A percentile compares a stretch with the other conserved stretches of the same genome.
These are phyloP conservation scores for Bathynomus jamesi DNA, from an alignment of 1,140 invertebrate species.

Conservation along the genomic window DNA sequence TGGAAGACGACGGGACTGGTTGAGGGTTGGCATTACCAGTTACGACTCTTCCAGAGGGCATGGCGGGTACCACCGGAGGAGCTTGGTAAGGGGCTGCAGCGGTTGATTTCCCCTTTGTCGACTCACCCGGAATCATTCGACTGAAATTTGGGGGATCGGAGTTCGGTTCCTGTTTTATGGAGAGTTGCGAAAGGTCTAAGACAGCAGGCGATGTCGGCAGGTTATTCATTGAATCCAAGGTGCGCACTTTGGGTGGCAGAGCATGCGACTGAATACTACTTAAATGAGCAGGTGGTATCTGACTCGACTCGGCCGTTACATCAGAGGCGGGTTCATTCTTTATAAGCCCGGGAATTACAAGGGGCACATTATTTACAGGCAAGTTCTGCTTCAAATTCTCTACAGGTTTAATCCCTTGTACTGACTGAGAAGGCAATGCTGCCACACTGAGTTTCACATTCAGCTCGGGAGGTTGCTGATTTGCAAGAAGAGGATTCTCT, in stretches of 20 bases:
- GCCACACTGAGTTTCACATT: constrained; percentile 1
- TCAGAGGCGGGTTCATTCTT: no score
- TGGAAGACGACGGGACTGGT: constrained; percentile 13
- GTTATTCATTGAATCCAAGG: background rate
- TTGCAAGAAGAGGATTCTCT: background rate
- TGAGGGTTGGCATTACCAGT: constrained; percentile 33
- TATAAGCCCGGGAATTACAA: background rate
- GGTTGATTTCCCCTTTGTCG: constrained; percentile 19
- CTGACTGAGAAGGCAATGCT: constrained; percentile 21
- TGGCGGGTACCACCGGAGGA: constrained; percentile 20
- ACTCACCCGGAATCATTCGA: constrained; percentile 29
- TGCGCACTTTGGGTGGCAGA: constrained; percentile 18
- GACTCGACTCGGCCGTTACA: no score
- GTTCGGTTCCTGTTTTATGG: constrained; percentile 5
- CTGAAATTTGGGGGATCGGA: constrained; percentile 19
- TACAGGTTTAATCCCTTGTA: constrained; percentile 13
- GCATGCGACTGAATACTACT: constrained; percentile 6
- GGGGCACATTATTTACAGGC: no score
- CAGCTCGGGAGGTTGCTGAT: background rate
- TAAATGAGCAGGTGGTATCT: constrained; percentile 23
- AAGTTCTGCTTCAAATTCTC: background rate
- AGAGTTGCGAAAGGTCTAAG: constrained; percentile 21
- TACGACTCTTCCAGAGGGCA: constrained; percentile 30
- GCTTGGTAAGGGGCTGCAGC: constrained; percentile 13
- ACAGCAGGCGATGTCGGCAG: constrained; percentile 13